These are phyloP conservation scores for Cetoscarus ocellatus DNA, from an alignment of 2,797 vertebrate genomes.

Conservation along the genomic window DNA sequence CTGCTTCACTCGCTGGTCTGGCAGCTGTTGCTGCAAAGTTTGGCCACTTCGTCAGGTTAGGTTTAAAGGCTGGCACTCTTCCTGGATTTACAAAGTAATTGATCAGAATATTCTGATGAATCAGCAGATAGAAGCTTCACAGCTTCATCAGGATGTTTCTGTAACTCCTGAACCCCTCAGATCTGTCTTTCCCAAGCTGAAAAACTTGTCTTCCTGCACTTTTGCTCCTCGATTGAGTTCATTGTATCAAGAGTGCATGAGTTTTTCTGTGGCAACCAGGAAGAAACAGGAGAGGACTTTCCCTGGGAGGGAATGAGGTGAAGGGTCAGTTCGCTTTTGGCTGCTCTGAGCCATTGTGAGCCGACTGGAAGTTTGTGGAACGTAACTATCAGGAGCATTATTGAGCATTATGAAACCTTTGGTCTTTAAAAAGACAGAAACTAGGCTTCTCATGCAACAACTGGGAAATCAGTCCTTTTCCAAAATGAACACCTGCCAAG, in stretches of 20 bases:
- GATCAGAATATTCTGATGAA: background rate
- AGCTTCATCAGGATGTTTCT: background rate
- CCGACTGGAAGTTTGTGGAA: constrained; percentile 37
- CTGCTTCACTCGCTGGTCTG: background rate
- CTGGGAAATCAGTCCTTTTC: too few species aligned
- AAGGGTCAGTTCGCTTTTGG: constrained; percentile 54
- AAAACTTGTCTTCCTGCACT: constrained; percentile 28
- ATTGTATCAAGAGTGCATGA: constrained; percentile 44
- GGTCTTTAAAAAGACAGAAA: constrained; percentile 18
- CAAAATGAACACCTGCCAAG: too few species aligned
- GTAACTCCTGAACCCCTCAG: background rate
- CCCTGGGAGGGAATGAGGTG: constrained; percentile 67
- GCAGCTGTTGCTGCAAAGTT: background rate
- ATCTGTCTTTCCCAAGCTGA: constrained; percentile 27
- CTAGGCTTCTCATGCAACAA: background rate
- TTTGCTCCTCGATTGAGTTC: constrained; percentile 61
- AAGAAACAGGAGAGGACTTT: constrained; percentile 72
- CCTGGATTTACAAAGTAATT: background rate
- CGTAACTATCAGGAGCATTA: constrained; percentile 20
- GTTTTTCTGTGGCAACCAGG: constrained; percentile 77
- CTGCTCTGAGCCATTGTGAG: constrained; percentile 42
- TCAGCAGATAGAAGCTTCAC: background rate
- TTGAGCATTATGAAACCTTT: constrained; percentile 18
- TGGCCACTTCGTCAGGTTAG: background rate
- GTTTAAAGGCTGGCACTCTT: background rate